Base-by-base conservation (phyloP, 2,888 invertebrate species). In the Archaeoteleia sp. region DNA sequence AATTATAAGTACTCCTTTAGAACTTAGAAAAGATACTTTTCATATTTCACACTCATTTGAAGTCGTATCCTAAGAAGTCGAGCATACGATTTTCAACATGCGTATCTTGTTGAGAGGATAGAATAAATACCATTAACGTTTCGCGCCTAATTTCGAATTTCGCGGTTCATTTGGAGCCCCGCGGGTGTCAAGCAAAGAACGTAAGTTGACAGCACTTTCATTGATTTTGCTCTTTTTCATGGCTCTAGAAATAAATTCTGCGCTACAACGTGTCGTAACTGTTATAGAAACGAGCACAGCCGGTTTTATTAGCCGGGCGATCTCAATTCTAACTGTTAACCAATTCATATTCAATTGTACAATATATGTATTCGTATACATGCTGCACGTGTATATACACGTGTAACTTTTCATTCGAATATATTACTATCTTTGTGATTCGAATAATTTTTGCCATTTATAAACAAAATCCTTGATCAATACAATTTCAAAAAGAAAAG, bases 251-350 rank as follows among this genome's bases (percentile, higher is more conserved):
- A 58, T 65, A 57, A 46, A 58, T 65, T 51, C 51, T 40, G 13
- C 40, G 25, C 32, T 42, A 57, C 43, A 46, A 51, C 51, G 32
- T 45, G 57, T 55, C 25, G 63, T 65, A 51, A 65, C 63, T 45
- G 51, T 55, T 65, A 57, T 45, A 65, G 51, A 65, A 65, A 57
- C 63, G 51, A 65, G 57, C 63, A 9, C 35, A 40, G 48, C 42
- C 20, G 54, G 42, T 65, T 61, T 61, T 53, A 53, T 53, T 61
- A 53, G 46, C 32, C 27, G 15, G 42, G 17, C 46, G 54, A 35
- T 62, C 54, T 54, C 48, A 54, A 62, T 62, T 40, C 35, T 45
- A 48, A 48, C 48, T 12, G 54, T 54, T 51, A 43, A 20, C 40
- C 48, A 62, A 45, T 54, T 53, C 40, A 54, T 62, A 54, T 48